A percentile compares a stretch with the other conserved stretches of the same genome.
Conservation (phyloP, 2,888 invertebrate genomes). For the Microplitis manilae region DNA sequence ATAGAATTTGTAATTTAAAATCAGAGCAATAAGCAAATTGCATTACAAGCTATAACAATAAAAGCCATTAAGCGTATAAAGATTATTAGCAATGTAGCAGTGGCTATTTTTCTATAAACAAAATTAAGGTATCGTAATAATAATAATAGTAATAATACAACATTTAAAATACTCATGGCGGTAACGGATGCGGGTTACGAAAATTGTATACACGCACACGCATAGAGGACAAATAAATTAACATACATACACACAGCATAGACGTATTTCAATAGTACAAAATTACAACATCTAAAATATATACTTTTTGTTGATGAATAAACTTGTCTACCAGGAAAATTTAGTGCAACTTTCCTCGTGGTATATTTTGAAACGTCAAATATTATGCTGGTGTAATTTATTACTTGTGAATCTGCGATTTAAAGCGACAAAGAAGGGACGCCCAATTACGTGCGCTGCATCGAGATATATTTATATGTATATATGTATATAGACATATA, state of each 20-base stretch:
- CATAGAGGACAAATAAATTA: constrained; percentile 35
- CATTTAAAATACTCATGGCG: neutral
- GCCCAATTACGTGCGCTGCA: constrained; percentile 70
- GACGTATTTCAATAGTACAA: neutral
- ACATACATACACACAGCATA: constrained; percentile 7
- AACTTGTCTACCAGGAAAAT: constrained; percentile 7
- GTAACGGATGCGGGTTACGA: neutral
- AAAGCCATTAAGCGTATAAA: neutral
- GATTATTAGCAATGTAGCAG: neutral
- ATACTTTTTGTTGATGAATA: constrained; percentile 15
- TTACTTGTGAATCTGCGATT: constrained; percentile 59
- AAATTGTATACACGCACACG: constrained; percentile 33
- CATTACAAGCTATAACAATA: neutral
- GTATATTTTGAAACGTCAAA: neutral
- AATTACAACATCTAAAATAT: constrained; percentile 11
- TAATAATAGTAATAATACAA: neutral
- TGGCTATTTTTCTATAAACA: neutral
- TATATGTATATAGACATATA: neutral
- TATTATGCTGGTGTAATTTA: constrained; percentile 21
- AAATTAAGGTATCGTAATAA: neutral
- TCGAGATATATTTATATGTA: constrained; percentile 50
- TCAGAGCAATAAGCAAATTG: neutral
- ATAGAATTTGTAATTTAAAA: neutral
- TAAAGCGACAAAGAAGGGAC: constrained; percentile 71
- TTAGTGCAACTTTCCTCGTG: constrained; percentile 9